Base-by-base conservation (phyloP, 2,888 invertebrate species). In the Adela reaumurella region DNA sequence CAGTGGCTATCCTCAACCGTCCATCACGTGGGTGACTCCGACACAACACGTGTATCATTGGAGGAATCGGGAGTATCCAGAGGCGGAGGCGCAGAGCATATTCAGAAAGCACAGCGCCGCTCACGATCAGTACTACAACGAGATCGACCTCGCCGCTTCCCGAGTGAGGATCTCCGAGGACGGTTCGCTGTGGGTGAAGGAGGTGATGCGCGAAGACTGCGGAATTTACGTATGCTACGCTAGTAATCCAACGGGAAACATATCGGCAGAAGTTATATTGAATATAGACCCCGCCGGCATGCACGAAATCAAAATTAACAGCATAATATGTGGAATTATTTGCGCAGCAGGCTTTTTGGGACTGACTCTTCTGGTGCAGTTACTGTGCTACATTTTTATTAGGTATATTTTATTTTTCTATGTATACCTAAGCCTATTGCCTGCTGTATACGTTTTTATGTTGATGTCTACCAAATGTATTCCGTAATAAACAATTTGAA, bases 181-280 rank as follows among this genome's bases (percentile, higher is more conserved):
- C 63, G 94, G 94, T 18, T 89, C 90, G 17, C 74, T 95, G 50
- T 83, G 85, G 57, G 87, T 95, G 54, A 78, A 77, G 50, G 81
- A 84, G 56, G 82, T 90, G 51, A 85, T 87, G 42, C 83, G 90
- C 56, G 85, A 87, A 62, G 94, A 94, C 71, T 89, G 90, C 58
- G 95, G 95, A 48, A 76, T 84, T 20, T 97, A 96, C 74, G 83
- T 86, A 52, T 97, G 96, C 65, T 87, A 88, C 62, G 94, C 92
- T 43, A 84, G 88, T 59, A 95, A 95, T 74, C 87, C 92, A 16
- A 81, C 90, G 54, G 90, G 89, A 48, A 94, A 93, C 65, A 77
- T 83, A 24, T 89, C 93, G 2, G 83, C 85, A 45, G 85, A 86
- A 59, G 86, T 95, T 29, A 63, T 88, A 47, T 78, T 94, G 49